A percentile compares a stretch with the other conserved stretches of the same genome.
Conservation (phyloP, 2,888 invertebrate genomes). For the Sesamia inferens region DNA sequence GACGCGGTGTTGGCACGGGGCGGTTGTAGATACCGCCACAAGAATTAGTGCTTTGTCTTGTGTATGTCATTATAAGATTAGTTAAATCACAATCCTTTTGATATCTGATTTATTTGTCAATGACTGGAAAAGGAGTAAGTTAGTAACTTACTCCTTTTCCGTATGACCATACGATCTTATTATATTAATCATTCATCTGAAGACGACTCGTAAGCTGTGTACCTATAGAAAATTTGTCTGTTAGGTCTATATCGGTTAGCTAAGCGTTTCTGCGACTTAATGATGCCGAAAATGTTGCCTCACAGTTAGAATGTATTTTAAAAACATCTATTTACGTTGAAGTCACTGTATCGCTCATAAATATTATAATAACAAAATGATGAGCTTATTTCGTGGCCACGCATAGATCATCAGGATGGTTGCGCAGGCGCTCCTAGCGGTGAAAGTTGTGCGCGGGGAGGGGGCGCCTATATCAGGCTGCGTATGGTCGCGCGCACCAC, state of each 20-base stretch:
- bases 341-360: conserved; percentile 20
- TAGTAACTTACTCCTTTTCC: too few species aligned
- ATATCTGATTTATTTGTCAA: not conserved
- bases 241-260: not conserved
- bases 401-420: conserved; percentile 75
- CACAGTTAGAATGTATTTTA: not conserved
- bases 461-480: conserved; percentile 80
- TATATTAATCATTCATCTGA: not conserved
- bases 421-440: conserved; percentile 79
- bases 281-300: not conserved
- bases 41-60: too few species aligned
- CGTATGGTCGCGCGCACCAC: conserved; percentile 83
- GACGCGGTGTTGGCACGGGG: too few species aligned
- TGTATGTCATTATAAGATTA: too few species aligned
- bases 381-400: conserved; percentile 71
- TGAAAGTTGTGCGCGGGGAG: conserved; percentile 80
- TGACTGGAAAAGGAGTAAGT: not conserved
- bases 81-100: not conserved
- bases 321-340: conserved; percentile 1
- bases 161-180: not conserved
- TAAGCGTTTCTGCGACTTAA: not conserved
- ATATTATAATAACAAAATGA: conserved; percentile 53
- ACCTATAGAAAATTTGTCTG: not conserved
- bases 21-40: too few species aligned
- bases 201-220: not conserved